Evolutionary conservation across 2,113 vertebrate species (phyloP).

Genomic region (Bos javanicus): DNA sequence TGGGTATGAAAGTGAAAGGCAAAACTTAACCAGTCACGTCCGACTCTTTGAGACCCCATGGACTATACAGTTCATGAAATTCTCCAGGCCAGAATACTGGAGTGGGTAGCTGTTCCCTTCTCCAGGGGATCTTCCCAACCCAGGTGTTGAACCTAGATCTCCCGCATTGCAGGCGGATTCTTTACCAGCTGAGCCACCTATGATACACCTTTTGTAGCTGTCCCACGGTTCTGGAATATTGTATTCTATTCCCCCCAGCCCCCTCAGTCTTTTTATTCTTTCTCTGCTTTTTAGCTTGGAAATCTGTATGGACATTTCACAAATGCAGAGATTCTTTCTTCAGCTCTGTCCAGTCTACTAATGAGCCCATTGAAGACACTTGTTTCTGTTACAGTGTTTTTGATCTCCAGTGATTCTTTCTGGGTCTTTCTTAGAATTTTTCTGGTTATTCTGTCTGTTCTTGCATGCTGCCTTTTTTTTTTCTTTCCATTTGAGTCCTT

Average conservation of each 20-base stretch:
- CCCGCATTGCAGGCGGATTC: not conserved
- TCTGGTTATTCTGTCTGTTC: not conserved
- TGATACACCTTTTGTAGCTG: not conserved
- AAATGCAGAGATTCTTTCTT: not conserved
- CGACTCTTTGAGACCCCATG: not conserved
- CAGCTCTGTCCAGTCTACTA: not conserved
- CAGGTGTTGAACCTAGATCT: not conserved
- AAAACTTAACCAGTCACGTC: accelerated
- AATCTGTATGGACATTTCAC: not conserved
- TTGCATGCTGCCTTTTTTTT: not conserved
- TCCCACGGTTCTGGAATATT: not conserved
- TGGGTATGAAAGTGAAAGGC: not conserved
- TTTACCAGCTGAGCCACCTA: not conserved
- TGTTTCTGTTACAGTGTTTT: not conserved
- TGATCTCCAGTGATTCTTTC: not conserved
- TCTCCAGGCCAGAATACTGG: not conserved
- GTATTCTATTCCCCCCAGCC: not conserved
- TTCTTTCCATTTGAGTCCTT: not conserved
- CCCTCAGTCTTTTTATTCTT: not conserved
- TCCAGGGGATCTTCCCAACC: not conserved
- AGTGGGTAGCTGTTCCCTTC: not conserved
- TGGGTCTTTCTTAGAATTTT: not conserved
- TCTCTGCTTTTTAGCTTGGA: not conserved
- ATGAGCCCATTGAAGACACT: not conserved
- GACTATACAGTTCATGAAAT: not conserved